Base-by-base conservation (phyloP, 2,113 vertebrate genomes). In the Ammodytes dubius region DNA sequence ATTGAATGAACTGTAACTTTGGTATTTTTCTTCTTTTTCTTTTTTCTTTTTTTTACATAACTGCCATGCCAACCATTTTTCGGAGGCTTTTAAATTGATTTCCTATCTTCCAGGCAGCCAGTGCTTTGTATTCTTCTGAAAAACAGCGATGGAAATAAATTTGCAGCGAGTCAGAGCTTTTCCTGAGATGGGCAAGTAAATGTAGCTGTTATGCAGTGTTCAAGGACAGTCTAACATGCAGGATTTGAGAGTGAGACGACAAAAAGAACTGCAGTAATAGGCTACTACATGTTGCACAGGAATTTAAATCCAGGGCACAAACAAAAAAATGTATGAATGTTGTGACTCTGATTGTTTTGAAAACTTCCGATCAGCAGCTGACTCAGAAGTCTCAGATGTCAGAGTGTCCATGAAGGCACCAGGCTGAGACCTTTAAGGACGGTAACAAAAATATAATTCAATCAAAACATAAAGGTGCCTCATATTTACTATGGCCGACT, bases 41-140 rank as follows among this genome's bases (percentile, higher is more conserved):
- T 27, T 27, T 27, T 27, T n/a, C n/a, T 2, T 27, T 27, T 27
- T 27, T 52, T 37, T 76, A 69, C 59, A 11, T 58, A 70, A 35
- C 61, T 47, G 63, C 63, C 42, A 66, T 47, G 63, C 63, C 42
- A 66, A 57, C 37, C 9, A 19, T 68, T 87, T 74, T 76, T 61
- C 50, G n/a, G 68, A 85, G 64, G 64, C 54, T 63, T 70, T 52
- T 10, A 77, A 71, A 74, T 46, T 65, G 54, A 82, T 82, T 74
- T 61, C 27, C 39, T 59, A 15, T 52, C 73, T 54, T 67, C 15
- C 57, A 61, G 58, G 43, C 50, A 63, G 42, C 6, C 0, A 3
- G 9, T 2, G 52, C 8, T 76, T 83, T 73, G 11, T 10, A 42
- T 72, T 76, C 27, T 19, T 58, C 82, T 57, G 47, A 46, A 39